Conservation (phyloP, 2,888 invertebrate genomes). For the Antheraea assamensis region DNA sequence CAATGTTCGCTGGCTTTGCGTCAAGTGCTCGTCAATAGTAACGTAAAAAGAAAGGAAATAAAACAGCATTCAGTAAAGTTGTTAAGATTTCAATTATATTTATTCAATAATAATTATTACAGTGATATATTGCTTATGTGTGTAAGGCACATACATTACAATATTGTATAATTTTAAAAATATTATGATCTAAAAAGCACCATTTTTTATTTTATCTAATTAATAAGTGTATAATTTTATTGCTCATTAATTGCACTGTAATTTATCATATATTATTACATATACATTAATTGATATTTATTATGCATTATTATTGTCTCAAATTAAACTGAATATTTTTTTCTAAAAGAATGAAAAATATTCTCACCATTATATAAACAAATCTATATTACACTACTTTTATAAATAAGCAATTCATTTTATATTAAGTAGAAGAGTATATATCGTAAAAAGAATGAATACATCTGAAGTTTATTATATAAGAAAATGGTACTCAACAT, state of each 20-base stretch:
- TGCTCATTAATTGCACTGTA: not conserved
- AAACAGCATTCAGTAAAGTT: not conserved
- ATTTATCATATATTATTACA: too few species aligned
- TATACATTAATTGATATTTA: not conserved
- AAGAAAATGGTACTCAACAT: too few species aligned
- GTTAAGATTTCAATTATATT: not conserved
- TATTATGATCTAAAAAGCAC: not conserved
- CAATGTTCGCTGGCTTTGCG: too few species aligned
- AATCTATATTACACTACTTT: too few species aligned
- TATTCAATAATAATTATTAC: slow-evolving; percentile 6
- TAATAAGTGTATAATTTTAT: not conserved
- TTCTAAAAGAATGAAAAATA: too few species aligned
- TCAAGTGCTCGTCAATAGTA: too few species aligned
- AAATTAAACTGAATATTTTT: not conserved
- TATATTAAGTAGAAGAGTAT: too few species aligned
- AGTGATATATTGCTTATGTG: not conserved
- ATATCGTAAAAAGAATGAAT: too few species aligned
- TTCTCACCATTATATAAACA: too few species aligned
- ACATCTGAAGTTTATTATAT: too few species aligned
- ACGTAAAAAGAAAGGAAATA: not conserved
- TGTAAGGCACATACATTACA: not conserved
- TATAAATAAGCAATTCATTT: too few species aligned
- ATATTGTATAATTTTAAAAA: not conserved
- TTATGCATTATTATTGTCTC: not conserved
- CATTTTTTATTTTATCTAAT: not conserved